Conservation (phyloP, 2,888 invertebrate species). For the Hirtodrosophila alboralis region DNA sequence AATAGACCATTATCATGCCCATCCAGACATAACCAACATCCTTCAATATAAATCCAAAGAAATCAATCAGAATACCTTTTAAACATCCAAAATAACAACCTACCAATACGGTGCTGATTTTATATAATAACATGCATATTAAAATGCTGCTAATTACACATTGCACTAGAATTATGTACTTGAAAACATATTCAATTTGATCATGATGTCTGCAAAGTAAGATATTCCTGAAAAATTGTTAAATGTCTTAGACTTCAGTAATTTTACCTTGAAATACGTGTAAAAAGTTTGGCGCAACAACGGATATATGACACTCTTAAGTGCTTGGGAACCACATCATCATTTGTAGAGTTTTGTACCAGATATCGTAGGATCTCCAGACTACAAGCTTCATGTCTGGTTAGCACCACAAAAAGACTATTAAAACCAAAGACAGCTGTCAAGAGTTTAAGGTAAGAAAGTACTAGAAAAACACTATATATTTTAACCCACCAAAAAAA, state of each 20-base stretch:
- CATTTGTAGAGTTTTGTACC: slow-evolving; percentile 64
- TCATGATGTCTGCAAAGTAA: slow-evolving; percentile 52
- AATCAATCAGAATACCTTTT: neutral
- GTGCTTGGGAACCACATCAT: slow-evolving; percentile 49
- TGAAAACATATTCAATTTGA: slow-evolving; percentile 62
- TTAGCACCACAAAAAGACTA: slow-evolving; percentile 71
- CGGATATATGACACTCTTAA: slow-evolving; percentile 56
- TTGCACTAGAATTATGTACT: slow-evolving; percentile 68
- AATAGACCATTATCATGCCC: slow-evolving; percentile 66
- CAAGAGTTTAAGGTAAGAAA: neutral
- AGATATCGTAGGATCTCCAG: slow-evolving; percentile 65
- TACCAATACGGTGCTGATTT: slow-evolving; percentile 69
- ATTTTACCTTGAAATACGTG: slow-evolving; percentile 59
- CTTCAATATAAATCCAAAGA: slow-evolving; percentile 21
- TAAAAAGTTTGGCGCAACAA: slow-evolving; percentile 68
- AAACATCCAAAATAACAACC: neutral
- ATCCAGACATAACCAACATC: slow-evolving; percentile 62
- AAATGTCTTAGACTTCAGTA: neutral
- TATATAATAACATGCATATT: slow-evolving; percentile 74
- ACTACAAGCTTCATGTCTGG: slow-evolving; percentile 65
- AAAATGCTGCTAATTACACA: slow-evolving; percentile 66
- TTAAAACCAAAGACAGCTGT: slow-evolving; percentile 71
- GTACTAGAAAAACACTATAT: rapidly evolving
- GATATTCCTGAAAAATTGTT: neutral
- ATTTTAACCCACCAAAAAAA: slow-evolving; percentile 47